These are phyloP conservation scores for Tupaia chinensis DNA, from an alignment of 2,113 vertebrate species.

Conservation along the genomic window DNA sequence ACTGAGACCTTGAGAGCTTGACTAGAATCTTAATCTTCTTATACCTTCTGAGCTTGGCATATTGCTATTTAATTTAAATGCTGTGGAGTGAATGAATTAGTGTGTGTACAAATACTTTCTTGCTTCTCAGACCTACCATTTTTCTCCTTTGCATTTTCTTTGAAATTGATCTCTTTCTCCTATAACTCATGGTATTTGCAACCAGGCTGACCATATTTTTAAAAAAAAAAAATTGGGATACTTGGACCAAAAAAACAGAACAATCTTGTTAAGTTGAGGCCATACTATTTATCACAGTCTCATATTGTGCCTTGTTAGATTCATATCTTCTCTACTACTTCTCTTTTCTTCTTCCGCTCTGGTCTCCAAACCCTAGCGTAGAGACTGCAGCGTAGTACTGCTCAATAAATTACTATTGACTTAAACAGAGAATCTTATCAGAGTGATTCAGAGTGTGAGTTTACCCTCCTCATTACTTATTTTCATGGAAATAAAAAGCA, in stretches of 20 bases:
- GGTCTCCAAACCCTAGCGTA: not conserved
- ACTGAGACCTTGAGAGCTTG: not conserved
- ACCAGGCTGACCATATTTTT: not conserved
- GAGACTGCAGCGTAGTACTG: not conserved
- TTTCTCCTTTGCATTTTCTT: not conserved
- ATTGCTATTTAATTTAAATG: slow-evolving; percentile 44
- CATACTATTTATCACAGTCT: not conserved
- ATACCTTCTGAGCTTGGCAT: not conserved
- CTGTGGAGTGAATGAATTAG: not conserved
- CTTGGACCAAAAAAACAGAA: slow-evolving; percentile 28
- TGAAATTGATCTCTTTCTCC: slow-evolving; percentile 5
- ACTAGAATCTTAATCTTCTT: not conserved
- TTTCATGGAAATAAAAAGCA: slow-evolving; percentile 3
- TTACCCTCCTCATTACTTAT: not conserved
- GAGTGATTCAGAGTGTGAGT: not conserved
- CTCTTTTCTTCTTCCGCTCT: not conserved
- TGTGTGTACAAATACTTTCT: not conserved
- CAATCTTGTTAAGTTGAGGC: not conserved
- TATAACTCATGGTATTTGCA: slow-evolving; percentile 10
- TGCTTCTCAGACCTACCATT: not conserved
- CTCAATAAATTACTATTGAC: not conserved
- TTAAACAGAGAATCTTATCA: not conserved
- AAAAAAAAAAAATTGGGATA: not conserved
- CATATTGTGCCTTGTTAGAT: not conserved
- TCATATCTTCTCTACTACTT: not conserved